Evolutionary conservation across 1,140 invertebrate species (phyloP), one percentile per base, ranked within the genome.

Genomic region (Drosophila grimshawi): DNA sequence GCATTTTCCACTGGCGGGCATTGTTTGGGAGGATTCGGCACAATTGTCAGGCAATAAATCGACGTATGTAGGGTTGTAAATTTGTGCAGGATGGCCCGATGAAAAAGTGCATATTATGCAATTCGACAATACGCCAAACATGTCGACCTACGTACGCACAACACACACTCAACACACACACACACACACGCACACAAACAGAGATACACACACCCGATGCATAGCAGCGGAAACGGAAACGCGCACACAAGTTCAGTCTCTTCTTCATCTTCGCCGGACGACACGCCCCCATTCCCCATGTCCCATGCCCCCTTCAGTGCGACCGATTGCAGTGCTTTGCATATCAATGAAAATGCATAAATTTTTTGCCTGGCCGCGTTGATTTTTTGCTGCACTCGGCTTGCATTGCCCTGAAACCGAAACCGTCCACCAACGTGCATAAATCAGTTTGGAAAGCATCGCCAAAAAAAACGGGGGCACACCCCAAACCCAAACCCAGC

Each of bases 21-120:
- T 90, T 91, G 81, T 85, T 91, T 41, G 39, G 80, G 61, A 55
- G 63, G 72, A 77, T 88, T 88, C 73, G 70, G 85, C 56, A 90
- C 90, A 92, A 92, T 92, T 92, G 90, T 92, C 90, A 90, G 77
- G 90, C 86, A 92, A 92, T 92, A 92, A 92, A 92, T 92, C 90
- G 86, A 92, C 89, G 90, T 91, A 90, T 92, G 81, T 88, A 81
- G 81, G 76, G 90, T 69, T 92, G 90, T 92, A 92, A 91, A 92
- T 92, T 90, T 88, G 82, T 89, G 86, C 64, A 72, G 80, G 85
- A 85, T 90, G 85, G 63, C 77, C 19, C 86, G 86, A 90, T 89
- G 81, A 88, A 91, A 91, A 91, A 90, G 68, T 92, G 90, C 90
- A 92, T 92, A 86, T 88, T 88, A 91, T 92, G 90, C 90, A 92